Base-by-base conservation (phyloP, 2,113 vertebrate genomes). In the Ammodramus savannarum region DNA sequence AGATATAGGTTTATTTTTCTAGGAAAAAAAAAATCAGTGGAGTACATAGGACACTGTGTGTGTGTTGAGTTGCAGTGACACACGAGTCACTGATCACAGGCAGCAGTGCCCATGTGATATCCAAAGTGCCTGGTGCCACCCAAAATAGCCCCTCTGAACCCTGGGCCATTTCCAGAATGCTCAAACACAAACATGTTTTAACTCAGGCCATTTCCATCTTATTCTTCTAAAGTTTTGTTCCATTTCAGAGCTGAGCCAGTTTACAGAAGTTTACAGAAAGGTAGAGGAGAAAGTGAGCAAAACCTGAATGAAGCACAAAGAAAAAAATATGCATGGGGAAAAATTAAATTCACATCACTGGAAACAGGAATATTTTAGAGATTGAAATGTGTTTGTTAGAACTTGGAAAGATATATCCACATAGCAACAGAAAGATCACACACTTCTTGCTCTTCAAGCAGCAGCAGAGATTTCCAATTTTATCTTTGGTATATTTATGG, bases 1-100 rank as follows among this genome's bases (percentile, higher is more conserved):
- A 78, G 67, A 52, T 66, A 67, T 89, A 36, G 62, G 74, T 96
- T 95, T 95, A 73, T 96, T 97, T 97, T 96, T 89, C 80, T 81
- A 79, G 80, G 89, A 91, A 48, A 49, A 26, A 86, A 80, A 79
- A 49, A 26, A 49, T 73, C 71, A 78, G 27, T 55, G 43, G 58
- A 91, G 74, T 62, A 55, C 77, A 87, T 89, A 72, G 73, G 38
- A 29, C 10, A 46, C 22, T 66, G 16, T 65, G 62, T 89, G 31
- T 89, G 79, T 89, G 67, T 31, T 85, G 67, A 51, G 69, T n/a
- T 17, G 38, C 36, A 32, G 34, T 67, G 63, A 29, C 46, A 80
- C 85, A 81, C 5, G 41, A 94, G 71, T 89, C 68, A 77, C 79
- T 63, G 68, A 93, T 78, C 76, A 75, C 0, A 5, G 62, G 15